Conservation (phyloP, 2,113 vertebrate genomes). For the Xiphophorus hellerii region DNA sequence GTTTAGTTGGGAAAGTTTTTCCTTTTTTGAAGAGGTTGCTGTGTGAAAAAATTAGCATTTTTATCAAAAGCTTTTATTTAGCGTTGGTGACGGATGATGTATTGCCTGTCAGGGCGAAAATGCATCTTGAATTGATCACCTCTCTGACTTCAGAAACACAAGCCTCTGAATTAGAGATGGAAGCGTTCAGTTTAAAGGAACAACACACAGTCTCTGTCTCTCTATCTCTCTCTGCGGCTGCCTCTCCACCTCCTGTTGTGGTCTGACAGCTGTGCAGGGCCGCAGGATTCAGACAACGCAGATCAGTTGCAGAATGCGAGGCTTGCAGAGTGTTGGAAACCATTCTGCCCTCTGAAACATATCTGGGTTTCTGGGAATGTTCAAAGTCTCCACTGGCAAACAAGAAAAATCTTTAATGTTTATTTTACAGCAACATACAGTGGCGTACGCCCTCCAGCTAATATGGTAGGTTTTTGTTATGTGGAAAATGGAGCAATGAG, state of each 20-base stretch:
- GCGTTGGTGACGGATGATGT: conserved; percentile 44
- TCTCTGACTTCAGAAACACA: conserved; percentile 40
- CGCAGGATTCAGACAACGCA: conserved; percentile 75
- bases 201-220: conserved; percentile 18
- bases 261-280: conserved; percentile 78
- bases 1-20: conserved; percentile 22
- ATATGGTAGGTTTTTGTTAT: background rate
- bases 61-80: conserved; percentile 30
- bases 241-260: conserved; percentile 48
- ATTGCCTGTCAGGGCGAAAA: conserved; percentile 45
- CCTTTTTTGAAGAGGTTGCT: conserved; percentile 7
- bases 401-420: background rate
- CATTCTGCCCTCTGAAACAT: conserved; percentile 68
- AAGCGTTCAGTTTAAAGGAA: conserved; percentile 44
- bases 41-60: conserved; percentile 42
- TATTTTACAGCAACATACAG: conserved; percentile 1
- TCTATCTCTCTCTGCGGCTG: conserved; percentile 15
- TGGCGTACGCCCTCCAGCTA: too few species aligned
- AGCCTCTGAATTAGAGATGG: conserved; percentile 57
- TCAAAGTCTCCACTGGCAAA: conserved; percentile 18
- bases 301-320: conserved; percentile 79
- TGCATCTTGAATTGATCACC: conserved; percentile 41
- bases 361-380: conserved; percentile 44
- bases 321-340: conserved; percentile 78
- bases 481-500: too few species aligned